These are phyloP conservation scores for Bedellia somnulentella DNA, from an alignment of 2,888 invertebrate genomes.

Conservation along the genomic window DNA sequence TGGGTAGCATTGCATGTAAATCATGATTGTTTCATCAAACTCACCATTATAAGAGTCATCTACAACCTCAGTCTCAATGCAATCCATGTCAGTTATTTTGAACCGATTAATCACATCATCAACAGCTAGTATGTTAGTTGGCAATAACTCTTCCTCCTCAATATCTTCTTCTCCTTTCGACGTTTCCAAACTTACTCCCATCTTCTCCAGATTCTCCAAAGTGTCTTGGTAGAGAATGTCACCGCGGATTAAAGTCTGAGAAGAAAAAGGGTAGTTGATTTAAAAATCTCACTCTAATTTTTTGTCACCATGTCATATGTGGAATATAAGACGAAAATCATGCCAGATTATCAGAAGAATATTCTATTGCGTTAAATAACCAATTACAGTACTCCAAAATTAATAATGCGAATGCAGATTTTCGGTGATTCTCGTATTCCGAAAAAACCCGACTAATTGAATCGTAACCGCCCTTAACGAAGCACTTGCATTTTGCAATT, in stretches of 20 bases:
- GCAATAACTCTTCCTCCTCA: conserved; percentile 19
- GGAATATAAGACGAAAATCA: too few relatives aligned
- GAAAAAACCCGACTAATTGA: too few relatives aligned
- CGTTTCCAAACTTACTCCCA: conserved; percentile 32
- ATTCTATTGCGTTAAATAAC: too few relatives aligned
- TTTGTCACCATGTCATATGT: too few relatives aligned
- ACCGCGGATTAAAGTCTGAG: conserved; percentile 28
- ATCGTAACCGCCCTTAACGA: too few relatives aligned
- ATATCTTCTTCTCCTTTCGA: conserved; percentile 17
- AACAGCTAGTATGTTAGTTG: conserved; percentile 28
- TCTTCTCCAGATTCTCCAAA: conserved; percentile 33
- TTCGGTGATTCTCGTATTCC: too few relatives aligned
- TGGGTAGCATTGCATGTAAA: too few relatives aligned
- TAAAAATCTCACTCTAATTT: too few relatives aligned
- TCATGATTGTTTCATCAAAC: conserved; percentile 6
- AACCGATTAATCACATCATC: conserved; percentile 31
- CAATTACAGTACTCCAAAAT: too few relatives aligned
- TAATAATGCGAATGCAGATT: too few relatives aligned
- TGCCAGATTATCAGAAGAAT: too few relatives aligned
- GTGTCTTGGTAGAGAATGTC: conserved; percentile 40
- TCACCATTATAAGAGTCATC: conserved; percentile 35
- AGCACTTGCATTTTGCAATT: too few relatives aligned
- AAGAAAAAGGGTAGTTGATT: neutral
- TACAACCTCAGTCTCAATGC: conserved; percentile 40
- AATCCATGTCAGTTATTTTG: conserved; percentile 33